phyloP scores from a whole-genome alignment of 2,797 vertebrate genomes.

The Lagodon rhomboides region DNA sequence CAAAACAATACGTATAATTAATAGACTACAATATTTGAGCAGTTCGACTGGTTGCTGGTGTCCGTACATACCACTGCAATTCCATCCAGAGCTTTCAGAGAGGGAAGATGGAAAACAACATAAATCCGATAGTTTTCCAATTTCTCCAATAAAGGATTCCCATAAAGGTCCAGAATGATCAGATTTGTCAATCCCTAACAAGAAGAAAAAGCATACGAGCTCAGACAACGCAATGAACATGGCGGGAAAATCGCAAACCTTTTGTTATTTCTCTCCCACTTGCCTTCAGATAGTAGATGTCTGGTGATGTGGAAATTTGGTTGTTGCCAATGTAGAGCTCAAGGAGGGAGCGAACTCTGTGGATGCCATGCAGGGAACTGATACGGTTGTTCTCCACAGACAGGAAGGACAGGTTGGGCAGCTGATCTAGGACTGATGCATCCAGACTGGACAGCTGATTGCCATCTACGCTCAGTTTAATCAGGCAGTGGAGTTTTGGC shows the following conservation, averaged over 20 bases:
- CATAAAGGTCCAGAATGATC: conserved; percentile 89
- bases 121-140: conserved; percentile 91
- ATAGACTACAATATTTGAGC: not conserved
- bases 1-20: not conserved
- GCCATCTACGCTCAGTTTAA: conserved; percentile 87
- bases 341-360: conserved; percentile 84
- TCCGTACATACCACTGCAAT: conserved; percentile 84
- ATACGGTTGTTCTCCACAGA: conserved; percentile 91
- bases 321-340: conserved; percentile 91
- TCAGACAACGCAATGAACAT: conserved; percentile 12
- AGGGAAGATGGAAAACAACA: conserved; percentile 89
- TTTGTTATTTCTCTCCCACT: conserved; percentile 18
- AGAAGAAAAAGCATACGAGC: not conserved
- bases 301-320: conserved; percentile 86
- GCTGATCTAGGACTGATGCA: conserved; percentile 81
- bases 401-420: conserved; percentile 88
- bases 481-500: conserved; percentile 85
- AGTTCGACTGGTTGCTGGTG: not conserved
- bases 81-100: conserved; percentile 91
- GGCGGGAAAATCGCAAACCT: not conserved
- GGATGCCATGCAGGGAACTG: conserved; percentile 85
- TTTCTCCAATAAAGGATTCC: conserved; percentile 88
- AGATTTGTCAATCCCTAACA: conserved; percentile 87
- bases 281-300: conserved; percentile 91
- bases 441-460: conserved; percentile 88